Conservation (phyloP, 1,140 invertebrate genomes). For the Lerema accius region DNA sequence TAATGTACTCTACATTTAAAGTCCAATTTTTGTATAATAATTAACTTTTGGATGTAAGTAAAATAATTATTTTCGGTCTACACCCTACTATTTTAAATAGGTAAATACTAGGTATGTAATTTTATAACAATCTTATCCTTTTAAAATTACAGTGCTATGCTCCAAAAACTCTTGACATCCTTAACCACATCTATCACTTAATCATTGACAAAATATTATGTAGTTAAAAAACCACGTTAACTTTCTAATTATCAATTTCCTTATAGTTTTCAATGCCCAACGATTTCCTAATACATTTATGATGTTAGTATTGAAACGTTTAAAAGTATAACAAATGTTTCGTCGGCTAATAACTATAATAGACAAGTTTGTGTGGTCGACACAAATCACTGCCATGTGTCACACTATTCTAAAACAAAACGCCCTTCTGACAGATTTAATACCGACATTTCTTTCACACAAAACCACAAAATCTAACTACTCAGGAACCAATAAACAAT, state of each 20-base stretch:
- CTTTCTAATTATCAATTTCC: neutral
- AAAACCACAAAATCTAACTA: constrained; percentile 38
- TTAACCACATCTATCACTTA: too few species aligned
- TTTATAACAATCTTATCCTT: too few species aligned
- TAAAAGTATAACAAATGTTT: constrained; percentile 69
- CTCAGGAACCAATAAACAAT: constrained; percentile 10
- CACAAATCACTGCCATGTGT: constrained; percentile 70
- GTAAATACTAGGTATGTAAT: too few species aligned
- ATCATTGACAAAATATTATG: too few species aligned
- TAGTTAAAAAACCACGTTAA: too few species aligned
- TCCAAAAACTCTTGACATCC: too few species aligned
- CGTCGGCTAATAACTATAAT: constrained; percentile 68
- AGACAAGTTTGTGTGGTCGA: constrained; percentile 59
- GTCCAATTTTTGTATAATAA: too few species aligned
- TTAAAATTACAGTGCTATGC: too few species aligned
- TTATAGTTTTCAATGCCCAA: constrained; percentile 7
- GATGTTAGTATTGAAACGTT: constrained; percentile 55
- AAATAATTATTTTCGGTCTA: too few species aligned
- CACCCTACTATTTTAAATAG: too few species aligned
- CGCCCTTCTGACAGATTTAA: constrained; percentile 74
- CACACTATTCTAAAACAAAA: constrained; percentile 66
- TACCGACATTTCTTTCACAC: constrained; percentile 55
- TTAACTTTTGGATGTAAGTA: too few species aligned
- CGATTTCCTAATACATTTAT: constrained; percentile 62
- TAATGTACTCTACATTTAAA: too few species aligned